Evolutionary conservation across 1,140 invertebrate genomes (phyloP), one percentile per base, ranked within the genome.

Genomic region (Lepidotrigona ventralis): DNA sequence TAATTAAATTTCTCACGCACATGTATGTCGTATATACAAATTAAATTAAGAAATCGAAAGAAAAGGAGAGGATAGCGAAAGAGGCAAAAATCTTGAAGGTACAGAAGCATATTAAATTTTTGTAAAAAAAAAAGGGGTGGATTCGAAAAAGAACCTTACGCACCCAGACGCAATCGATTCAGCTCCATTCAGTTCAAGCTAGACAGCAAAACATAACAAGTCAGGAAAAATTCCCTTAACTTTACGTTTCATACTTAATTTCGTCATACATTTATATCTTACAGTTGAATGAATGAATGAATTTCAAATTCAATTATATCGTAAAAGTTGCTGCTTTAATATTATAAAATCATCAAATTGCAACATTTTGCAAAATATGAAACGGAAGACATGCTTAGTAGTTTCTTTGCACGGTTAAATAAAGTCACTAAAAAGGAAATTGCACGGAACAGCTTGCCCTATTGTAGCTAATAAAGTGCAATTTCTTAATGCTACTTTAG

Each of bases 101-200:
- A 4, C 8, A 3, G 21, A 26, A 46, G 14, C 5, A 63, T 8
- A 63, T 14, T n/a, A 46, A 26, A 29, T 64, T 64, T 33, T 17
- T 66, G 1, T 9, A 1, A 5, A 15, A 11, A n/a, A 9, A 33
- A 9, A 72, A 46, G 8, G 6, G 39, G 29, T 15, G 14, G 8
- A 72, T 60, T 23, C 23, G 23, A n/a, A 46, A 12, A 26, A 66
- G 33, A 64, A 15, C 1, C 68, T 69, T 63, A 63, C 77, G 68
- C 66, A 78, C 83, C 86, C 80, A 90, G 88, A 88, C 90, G 79
- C 83, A 90, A 90, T 90, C 88, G 72, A 91, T 91, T 86, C 81
- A 89, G 84, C 84, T 87, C 80, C 39, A 84, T 39, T 68, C 21
- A 4, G 15, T 81, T 68, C 33, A 19, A 15, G 64, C 69, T 33